Evolutionary conservation across 1,140 invertebrate genomes (phyloP), one percentile per base, ranked within the genome.

Genomic region (Phocides pigmalion): DNA sequence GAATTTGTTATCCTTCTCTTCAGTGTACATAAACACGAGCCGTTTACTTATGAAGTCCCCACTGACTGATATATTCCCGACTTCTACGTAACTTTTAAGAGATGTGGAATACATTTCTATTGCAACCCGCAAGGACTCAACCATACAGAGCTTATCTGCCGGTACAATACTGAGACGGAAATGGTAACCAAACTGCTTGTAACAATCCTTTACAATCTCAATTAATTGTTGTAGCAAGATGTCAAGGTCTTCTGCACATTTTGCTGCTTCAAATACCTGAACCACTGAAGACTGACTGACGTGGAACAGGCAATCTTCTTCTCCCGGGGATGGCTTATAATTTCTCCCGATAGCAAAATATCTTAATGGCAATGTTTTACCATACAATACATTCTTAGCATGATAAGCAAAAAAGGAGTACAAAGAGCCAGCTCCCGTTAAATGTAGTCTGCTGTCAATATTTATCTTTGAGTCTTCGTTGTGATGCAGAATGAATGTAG

Each of bases 1-100:
- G 83, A 93, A 96, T 4, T 91, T 78, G 37, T 65, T 74, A 53
- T 91, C 77, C 35, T 92, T 92, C 1, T 92, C 74, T 44, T 93
- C 92, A 46, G 82, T 80, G 73, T 94, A 94, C 46, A 84, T 93
- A 49, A 94, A 93, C 67, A 95, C 81, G 16, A 96, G 84, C 51
- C 95, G 92, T 81, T 95, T 95, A 76, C 94, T 95, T 14, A 95
- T 92, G 75, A 94, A 96, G 68, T 94, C 92, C 28, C 93, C 93
- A 77, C 92, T 93, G 8, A 93, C 51, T 1, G 94, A 94, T 41
- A 96, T 54, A 89, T 94, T 89, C 3, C 94, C 95, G 61, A 95
- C 92, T 90, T 95, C 94, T 1, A 95, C 71, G 81, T 95, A 96
- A 16, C 79, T 68, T 42, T 93, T 72, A 15, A 85, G 79, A 73